Evolutionary conservation across 2,888 invertebrate genomes (phyloP).

Genomic region (Nymphalis urticae): DNA sequence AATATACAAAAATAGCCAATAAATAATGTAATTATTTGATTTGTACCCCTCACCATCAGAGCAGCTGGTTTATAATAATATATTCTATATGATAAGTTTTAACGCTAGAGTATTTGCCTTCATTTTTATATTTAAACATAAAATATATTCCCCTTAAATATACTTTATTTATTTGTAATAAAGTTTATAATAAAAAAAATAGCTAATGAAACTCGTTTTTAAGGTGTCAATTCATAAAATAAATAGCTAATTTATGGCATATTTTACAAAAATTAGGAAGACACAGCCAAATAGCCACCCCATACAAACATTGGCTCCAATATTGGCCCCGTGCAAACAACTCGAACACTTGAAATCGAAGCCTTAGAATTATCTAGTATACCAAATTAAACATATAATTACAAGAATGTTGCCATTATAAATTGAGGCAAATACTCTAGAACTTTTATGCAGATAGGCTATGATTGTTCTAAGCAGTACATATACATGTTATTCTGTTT

Average conservation of each 20-base stretch:
- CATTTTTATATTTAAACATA: neutral
- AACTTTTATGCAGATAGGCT: constrained; percentile 37
- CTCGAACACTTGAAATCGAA: too few relatives aligned
- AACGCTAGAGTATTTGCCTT: constrained; percentile 34
- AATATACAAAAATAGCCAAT: constrained; percentile 68
- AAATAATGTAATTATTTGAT: constrained; percentile 59
- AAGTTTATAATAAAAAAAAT: too few relatives aligned
- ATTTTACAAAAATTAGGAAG: neutral
- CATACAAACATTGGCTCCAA: neutral
- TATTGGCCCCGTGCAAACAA: too few relatives aligned
- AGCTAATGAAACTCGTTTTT: neutral
- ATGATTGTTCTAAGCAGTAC: constrained; percentile 54
- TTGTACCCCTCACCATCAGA: constrained; percentile 79
- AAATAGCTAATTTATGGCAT: neutral
- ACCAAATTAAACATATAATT: too few relatives aligned
- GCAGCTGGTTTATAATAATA: constrained; percentile 63
- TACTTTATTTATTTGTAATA: too few relatives aligned
- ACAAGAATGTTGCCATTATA: neutral
- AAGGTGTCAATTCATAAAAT: neutral
- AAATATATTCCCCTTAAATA: too few relatives aligned
- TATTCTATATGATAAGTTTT: constrained; percentile 31
- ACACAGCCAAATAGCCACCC: neutral
- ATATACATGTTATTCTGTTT: constrained; percentile 51
- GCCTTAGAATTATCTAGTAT: neutral
- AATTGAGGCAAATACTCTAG: constrained; percentile 27